phyloP scores from a whole-genome alignment of 2,797 vertebrate genomes.

The Alcedo quadribrachys region DNA sequence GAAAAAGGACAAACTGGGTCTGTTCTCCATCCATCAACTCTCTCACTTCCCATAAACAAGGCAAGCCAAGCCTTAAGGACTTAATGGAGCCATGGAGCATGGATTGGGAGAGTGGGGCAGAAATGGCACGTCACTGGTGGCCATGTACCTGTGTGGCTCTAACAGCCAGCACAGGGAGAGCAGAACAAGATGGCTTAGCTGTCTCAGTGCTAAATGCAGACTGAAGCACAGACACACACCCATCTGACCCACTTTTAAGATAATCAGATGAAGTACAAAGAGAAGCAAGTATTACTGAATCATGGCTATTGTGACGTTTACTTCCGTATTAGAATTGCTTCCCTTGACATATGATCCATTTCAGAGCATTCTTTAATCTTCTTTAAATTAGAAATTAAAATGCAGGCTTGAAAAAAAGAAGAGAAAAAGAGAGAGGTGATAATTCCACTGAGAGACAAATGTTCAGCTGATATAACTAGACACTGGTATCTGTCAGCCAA shows the following conservation, averaged over 20 bases:
- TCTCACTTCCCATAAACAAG: background rate
- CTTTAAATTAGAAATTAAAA: conserved; percentile 37
- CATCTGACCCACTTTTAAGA: background rate
- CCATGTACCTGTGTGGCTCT: background rate
- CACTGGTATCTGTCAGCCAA: background rate
- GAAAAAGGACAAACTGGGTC: background rate
- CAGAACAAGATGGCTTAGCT: background rate
- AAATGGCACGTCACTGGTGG: background rate
- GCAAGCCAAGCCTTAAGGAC: background rate
- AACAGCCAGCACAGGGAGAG: background rate
- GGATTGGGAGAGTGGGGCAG: background rate
- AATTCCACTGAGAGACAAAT: background rate
- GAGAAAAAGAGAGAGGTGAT: background rate
- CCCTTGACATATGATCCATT: background rate
- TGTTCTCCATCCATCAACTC: background rate
- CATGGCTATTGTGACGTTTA: background rate
- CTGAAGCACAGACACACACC: background rate
- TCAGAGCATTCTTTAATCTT: background rate
- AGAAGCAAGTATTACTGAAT: background rate
- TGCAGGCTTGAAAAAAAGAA: background rate
- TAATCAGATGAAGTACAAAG: conserved; percentile 5
- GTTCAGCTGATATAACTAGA: background rate
- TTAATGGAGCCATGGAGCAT: background rate
- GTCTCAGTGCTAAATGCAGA: background rate
- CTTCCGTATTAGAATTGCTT: background rate